Conservation (phyloP, 2,113 vertebrate genomes). For the Gracilinanus agilis region DNA sequence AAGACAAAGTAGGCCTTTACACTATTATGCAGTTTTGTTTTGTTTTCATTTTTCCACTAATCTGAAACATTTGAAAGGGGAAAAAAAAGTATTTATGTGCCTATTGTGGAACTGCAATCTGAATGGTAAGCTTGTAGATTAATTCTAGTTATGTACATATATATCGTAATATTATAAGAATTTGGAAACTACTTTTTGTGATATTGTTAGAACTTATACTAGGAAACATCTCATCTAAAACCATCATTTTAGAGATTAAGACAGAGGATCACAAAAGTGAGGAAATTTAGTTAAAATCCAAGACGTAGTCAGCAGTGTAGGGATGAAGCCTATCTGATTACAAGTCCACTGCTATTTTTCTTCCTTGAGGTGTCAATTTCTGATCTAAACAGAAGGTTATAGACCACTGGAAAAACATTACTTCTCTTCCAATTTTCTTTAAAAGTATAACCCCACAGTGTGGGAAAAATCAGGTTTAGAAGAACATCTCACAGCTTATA, state of each 20-base stretch:
- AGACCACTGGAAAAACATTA: too few relatives aligned
- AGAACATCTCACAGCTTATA: too few relatives aligned
- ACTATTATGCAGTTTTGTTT: constrained; percentile 6
- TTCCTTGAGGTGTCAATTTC: neutral
- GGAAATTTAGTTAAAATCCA: neutral
- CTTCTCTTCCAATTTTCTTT: too few relatives aligned
- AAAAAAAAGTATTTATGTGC: neutral
- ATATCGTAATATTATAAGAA: neutral
- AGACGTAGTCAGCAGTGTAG: neutral
- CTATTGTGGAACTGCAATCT: neutral
- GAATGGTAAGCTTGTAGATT: neutral
- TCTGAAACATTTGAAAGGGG: neutral
- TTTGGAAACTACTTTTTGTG: neutral
- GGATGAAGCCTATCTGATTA: neutral
- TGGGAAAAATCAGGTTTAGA: too few relatives aligned
- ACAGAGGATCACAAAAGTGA: neutral
- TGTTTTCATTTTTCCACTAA: constrained; percentile 7
- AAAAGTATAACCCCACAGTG: too few relatives aligned
- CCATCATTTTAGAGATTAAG: neutral
- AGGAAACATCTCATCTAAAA: neutral
- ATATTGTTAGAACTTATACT: neutral
- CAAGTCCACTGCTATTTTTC: neutral
- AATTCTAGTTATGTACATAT: neutral
- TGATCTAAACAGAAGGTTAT: neutral
- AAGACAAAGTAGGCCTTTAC: constrained; percentile 40